These are phyloP conservation scores for Hylomyscus alleni DNA, from an alignment of 2,797 vertebrate genomes.

Conservation along the genomic window DNA sequence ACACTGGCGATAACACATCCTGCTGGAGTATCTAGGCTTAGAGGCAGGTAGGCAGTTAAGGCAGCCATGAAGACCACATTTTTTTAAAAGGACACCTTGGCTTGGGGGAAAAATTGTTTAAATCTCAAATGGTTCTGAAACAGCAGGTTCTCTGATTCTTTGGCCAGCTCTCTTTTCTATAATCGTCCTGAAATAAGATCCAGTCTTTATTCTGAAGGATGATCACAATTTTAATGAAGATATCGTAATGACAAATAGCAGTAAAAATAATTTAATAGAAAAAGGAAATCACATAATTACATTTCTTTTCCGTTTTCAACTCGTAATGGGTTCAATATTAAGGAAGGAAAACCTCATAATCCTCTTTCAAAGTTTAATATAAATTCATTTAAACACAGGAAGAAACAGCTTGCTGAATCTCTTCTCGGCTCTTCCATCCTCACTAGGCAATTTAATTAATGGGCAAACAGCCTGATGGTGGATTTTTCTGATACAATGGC, in stretches of 20 bases:
- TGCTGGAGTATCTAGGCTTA: not conserved
- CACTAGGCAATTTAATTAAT: slow-evolving; percentile 75
- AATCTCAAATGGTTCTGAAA: not conserved
- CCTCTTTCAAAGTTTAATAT: slow-evolving; percentile 72
- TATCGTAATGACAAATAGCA: slow-evolving; percentile 61
- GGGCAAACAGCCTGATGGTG: slow-evolving; percentile 74
- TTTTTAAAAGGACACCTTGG: not conserved
- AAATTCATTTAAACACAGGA: slow-evolving; percentile 70
- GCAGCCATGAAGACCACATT: not conserved
- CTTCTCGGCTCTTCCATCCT: slow-evolving; percentile 32
- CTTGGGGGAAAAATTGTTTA: not conserved
- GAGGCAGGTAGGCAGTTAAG: not conserved
- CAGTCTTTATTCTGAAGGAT: slow-evolving; percentile 59
- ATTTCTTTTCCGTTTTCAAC: slow-evolving; percentile 56
- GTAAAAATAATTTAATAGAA: slow-evolving; percentile 65
- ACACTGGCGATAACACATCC: not conserved
- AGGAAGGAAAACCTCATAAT: slow-evolving; percentile 45
- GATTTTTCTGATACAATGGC: slow-evolving; percentile 69
- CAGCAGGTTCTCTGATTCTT: not conserved
- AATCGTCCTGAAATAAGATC: slow-evolving; percentile 49
- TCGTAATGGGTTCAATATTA: slow-evolving; percentile 50
- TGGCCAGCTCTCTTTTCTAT: slow-evolving; percentile 1
- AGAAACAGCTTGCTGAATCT: slow-evolving; percentile 69
- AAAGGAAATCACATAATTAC: slow-evolving; percentile 60
- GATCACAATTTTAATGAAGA: slow-evolving; percentile 59